Base-by-base conservation (phyloP, 2,888 invertebrate species). In the Neuroscelio doddi region DNA sequence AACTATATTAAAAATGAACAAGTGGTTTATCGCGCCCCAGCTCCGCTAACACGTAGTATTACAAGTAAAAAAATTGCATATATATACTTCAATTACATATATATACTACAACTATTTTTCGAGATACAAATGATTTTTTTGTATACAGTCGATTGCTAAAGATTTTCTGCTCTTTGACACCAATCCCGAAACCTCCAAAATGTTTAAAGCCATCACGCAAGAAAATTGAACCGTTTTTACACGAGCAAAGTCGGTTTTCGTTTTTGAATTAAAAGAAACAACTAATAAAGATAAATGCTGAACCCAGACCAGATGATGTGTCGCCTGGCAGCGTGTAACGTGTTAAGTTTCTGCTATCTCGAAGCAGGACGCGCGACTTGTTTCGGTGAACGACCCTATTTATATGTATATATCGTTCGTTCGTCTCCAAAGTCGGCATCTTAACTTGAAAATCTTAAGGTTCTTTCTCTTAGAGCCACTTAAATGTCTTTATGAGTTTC, bases 401-500 rank as follows among this genome's bases (percentile, higher is more conserved):
- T 73, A 76, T 72, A 71, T 66, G 62, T 62, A 67, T 67, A 63
- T 62, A 63, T 63, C 63, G 55, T 69, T 32, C 52, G 50, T 64
- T 45, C 50, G 49, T 66, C 66, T 66, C 53, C 42, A 66, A 66
- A 58, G 64, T 58, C 70, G 67, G 70, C 71, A 69, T 72, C 69
- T 70, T 70, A 68, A 69, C 66, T 71, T 68, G 51, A 64, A 70
- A 69, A 70, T 69, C 65, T 69, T 57, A 66, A 69, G 63, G 59
- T 57, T 68, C 52, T 59, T 65, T 64, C 68, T 59, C 68, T 67
- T 65, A 68, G 61, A 56, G 52, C 67, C 78, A 79, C 77, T 80
- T 80, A 79, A 82, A 82, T 76, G 81, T 82, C 82, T 83, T 83
- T 83, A 83, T 83, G 80, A 82, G 81, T 80, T 80, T 81, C 74